Evolutionary conservation across 2,888 invertebrate genomes (phyloP).

Genomic region (Pristionchus entomophagus): DNA sequence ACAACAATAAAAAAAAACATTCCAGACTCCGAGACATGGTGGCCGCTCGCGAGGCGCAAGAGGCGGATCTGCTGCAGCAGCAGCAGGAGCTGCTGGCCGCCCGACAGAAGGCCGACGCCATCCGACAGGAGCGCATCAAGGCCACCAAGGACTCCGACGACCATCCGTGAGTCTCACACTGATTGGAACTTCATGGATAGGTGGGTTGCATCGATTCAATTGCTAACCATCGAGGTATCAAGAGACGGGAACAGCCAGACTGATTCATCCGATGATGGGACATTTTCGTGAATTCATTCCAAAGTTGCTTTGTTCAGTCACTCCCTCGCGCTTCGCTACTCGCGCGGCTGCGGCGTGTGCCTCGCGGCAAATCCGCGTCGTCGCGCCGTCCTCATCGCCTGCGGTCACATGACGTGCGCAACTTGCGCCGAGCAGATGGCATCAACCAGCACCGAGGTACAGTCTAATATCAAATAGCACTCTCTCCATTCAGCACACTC

Average conservation of each 20-base stretch:
- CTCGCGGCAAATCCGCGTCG: neutral
- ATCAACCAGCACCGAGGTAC: neutral
- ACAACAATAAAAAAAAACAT: no score
- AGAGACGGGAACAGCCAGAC: neutral
- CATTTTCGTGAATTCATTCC: no score
- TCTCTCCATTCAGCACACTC: no score
- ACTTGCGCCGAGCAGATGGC: neutral
- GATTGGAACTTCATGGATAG: neutral
- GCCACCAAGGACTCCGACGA: neutral
- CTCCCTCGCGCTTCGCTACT: slow-evolving; percentile 18
- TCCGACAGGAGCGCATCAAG: neutral
- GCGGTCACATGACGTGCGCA: neutral
- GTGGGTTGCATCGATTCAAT: no score
- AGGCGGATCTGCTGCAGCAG: neutral
- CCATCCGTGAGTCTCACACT: neutral
- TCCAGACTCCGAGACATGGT: no score
- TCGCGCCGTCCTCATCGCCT: neutral
- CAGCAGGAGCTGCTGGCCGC: neutral
- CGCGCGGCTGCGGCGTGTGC: neutral
- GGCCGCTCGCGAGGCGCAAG: no score
- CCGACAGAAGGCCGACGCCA: neutral
- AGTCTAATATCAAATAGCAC: no score
- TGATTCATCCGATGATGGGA: no score
- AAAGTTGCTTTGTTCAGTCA: neutral
- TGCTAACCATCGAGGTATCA: no score